Evolutionary conservation across 2,797 vertebrate genomes (phyloP).

Genomic region (Argyrosomus regius): DNA sequence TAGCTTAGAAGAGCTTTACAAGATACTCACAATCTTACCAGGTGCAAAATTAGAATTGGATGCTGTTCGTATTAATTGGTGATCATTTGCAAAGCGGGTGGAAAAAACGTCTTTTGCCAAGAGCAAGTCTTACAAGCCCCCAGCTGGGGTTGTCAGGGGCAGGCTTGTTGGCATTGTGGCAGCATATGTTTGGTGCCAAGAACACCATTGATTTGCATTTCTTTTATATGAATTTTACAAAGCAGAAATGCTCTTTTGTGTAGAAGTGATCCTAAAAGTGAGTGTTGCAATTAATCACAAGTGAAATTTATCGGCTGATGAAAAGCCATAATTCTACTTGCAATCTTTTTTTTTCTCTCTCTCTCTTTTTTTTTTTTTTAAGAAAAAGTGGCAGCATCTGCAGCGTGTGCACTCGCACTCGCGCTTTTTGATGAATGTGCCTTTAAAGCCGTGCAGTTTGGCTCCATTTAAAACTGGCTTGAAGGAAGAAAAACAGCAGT

Average conservation of each 20-base stretch:
- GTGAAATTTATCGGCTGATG: conserved; percentile 92
- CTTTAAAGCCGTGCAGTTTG: conserved; percentile 88
- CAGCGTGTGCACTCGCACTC: conserved; percentile 76
- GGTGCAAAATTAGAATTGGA: conserved; percentile 89
- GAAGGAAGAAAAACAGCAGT: conserved; percentile 87
- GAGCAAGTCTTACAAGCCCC: conserved; percentile 90
- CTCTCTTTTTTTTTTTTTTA: conserved; percentile 70
- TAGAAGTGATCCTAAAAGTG: conserved; percentile 89
- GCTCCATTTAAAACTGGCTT: conserved; percentile 88
- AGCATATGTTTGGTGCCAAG: conserved; percentile 92
- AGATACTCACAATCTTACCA: conserved; percentile 84
- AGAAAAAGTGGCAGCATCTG: conserved; percentile 89
- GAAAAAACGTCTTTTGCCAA: conserved; percentile 88
- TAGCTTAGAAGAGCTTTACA: conserved; percentile 77
- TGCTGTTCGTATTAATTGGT: conserved; percentile 91
- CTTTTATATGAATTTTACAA: conserved; percentile 92
- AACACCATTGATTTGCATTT: conserved; percentile 92
- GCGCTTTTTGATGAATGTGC: conserved; percentile 89
- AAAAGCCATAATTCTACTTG: conserved; percentile 91
- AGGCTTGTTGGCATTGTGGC: conserved; percentile 90
- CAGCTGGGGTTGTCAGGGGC: conserved; percentile 91
- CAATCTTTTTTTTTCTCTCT: conserved; percentile 72
- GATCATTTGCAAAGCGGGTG: conserved; percentile 91
- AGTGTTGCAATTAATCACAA: conserved; percentile 93
- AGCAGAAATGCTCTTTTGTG: conserved; percentile 90